A percentile compares a stretch with the other conserved stretches of the same genome.
Conservation (phyloP, 2,888 invertebrate species). For the Drosophila meridiana region DNA sequence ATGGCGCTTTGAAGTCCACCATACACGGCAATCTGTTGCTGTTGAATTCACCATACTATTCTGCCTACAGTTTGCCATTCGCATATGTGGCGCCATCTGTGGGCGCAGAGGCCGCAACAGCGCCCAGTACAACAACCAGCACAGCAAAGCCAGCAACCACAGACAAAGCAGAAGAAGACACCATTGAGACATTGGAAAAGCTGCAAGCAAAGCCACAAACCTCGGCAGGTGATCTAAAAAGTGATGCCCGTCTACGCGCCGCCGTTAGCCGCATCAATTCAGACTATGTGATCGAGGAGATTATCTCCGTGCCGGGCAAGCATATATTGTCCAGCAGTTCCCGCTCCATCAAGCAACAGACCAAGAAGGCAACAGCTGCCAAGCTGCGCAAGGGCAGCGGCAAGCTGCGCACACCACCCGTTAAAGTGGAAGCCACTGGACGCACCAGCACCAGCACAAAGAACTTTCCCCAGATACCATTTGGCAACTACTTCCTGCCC, state of each 20-base stretch:
- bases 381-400: constrained; percentile 36
- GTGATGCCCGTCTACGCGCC: constrained; percentile 72
- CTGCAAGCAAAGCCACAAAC: constrained; percentile 67
- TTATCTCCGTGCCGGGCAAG: constrained; percentile 78
- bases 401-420: constrained; percentile 40
- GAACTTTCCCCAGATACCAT: constrained; percentile 81
- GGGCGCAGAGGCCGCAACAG: not conserved
- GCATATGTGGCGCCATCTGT: constrained; percentile 65
- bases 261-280: constrained; percentile 82
- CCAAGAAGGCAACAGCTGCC: constrained; percentile 21
- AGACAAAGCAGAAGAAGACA: constrained; percentile 17
- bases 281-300: constrained; percentile 82
- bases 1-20: constrained; percentile 51
- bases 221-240: constrained; percentile 60
- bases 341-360: constrained; percentile 5
- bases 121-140: constrained; percentile 50
- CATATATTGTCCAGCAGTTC: constrained; percentile 63
- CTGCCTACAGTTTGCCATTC: constrained; percentile 47
- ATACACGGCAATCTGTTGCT: constrained; percentile 34
- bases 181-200: constrained; percentile 58
- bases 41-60: constrained; percentile 57
- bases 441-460: constrained; percentile 80
- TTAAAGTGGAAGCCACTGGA: constrained; percentile 82
- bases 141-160: constrained; percentile 55
- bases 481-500: constrained; percentile 82